Evolutionary conservation across 2,888 invertebrate species (phyloP).

Genomic region (Chrysolina haemoptera): DNA sequence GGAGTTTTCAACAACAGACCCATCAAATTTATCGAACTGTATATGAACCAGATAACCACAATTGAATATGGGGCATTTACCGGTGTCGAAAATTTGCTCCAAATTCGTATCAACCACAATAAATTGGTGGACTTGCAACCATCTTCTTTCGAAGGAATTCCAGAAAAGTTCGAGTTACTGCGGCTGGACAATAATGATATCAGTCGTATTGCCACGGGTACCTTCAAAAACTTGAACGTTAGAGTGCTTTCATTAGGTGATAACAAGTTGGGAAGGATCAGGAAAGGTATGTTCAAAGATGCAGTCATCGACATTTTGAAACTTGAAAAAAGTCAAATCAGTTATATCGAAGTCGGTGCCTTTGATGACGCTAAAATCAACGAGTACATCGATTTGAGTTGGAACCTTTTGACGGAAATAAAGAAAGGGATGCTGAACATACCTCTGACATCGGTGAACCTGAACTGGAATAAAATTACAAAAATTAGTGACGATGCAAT

Average conservation of each 20-base stretch:
- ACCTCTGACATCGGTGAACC: neutral
- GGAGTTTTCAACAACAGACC: conserved; percentile 28
- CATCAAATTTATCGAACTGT: neutral
- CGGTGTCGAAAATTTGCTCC: neutral
- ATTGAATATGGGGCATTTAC: conserved; percentile 13
- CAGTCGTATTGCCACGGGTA: conserved; percentile 12
- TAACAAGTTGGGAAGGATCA: conserved; percentile 2
- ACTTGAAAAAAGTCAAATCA: conserved; percentile 10
- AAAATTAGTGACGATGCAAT: conserved; percentile 19
- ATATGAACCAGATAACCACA: neutral
- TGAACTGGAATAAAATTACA: conserved; percentile 2
- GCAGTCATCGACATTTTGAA: neutral
- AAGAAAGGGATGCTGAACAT: conserved; percentile 12
- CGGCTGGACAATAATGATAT: conserved; percentile 6
- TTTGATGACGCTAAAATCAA: neutral
- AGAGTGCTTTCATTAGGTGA: neutral
- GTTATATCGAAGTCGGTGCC: conserved; percentile 20
- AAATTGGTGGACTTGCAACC: conserved; percentile 1
- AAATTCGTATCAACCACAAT: conserved; percentile 7
- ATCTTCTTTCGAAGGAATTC: neutral
- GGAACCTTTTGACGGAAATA: conserved; percentile 2
- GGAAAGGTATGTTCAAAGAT: conserved; percentile 9
- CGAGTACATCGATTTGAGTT: conserved; percentile 7
- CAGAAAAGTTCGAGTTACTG: neutral
- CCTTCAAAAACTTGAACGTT: neutral